Percentiles rank a stretch among this genome's conserved stretches.
phyloP scores from a whole-genome alignment of 2,113 vertebrate species.

The Polypterus bichir region DNA sequence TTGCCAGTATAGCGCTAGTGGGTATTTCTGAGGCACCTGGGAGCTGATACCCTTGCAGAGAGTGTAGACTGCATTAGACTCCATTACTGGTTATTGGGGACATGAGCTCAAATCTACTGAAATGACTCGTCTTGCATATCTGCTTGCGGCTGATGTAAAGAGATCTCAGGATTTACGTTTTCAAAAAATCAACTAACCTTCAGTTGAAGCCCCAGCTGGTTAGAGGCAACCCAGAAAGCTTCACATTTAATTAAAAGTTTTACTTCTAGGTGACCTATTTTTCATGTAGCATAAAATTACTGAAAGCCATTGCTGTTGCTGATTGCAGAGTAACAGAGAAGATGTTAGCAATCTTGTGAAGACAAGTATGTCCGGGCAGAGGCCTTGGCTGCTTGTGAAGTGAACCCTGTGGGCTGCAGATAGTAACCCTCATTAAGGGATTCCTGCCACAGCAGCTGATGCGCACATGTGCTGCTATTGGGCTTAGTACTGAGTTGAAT shows the following conservation, averaged over 20 bases:
- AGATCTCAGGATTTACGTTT: constrained; percentile 7
- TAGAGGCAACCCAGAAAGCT: constrained; percentile 28
- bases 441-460: too few species aligned
- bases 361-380: too few species aligned
- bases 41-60: not conserved
- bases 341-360: too few species aligned
- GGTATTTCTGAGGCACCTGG: not conserved
- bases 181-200: constrained; percentile 21
- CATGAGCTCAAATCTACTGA: constrained; percentile 43
- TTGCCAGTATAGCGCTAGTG: not conserved
- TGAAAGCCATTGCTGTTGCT: too few species aligned
- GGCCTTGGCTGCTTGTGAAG: too few species aligned
- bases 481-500: too few species aligned
- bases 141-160: constrained; percentile 4
- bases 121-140: constrained; percentile 27
- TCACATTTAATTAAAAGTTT: constrained; percentile 53
- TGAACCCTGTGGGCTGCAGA: too few species aligned
- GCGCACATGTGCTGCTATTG: too few species aligned
- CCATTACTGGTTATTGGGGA: constrained; percentile 42
- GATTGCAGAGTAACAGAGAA: too few species aligned
- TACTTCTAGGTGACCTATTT: constrained; percentile 46
- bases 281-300: not conserved
- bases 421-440: too few species aligned
- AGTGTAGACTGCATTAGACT: constrained; percentile 15
- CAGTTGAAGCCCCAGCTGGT: constrained; percentile 12